Evolutionary conservation across 2,888 invertebrate genomes (phyloP).

Genomic region (Seladonia tumulorum): DNA sequence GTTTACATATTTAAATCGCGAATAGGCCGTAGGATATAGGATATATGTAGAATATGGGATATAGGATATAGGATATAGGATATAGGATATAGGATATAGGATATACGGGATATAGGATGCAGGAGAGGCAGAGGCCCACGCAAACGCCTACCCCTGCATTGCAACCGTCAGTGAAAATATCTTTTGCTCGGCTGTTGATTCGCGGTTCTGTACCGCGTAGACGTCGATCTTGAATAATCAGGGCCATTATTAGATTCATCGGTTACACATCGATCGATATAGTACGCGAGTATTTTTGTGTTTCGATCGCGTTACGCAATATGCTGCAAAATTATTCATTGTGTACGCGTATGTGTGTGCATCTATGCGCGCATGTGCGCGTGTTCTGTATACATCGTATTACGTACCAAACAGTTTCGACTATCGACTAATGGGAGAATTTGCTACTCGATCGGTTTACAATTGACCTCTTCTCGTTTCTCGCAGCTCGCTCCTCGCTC

Average conservation of each 20-base stretch:
- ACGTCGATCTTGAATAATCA: conserved; percentile 62
- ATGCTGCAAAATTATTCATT: conserved; percentile 27
- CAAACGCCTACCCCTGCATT: conserved; percentile 53
- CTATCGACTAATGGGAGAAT: background rate
- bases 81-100: background rate
- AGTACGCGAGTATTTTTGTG: conserved; percentile 43
- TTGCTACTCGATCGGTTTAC: conserved; percentile 1
- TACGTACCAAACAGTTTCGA: background rate
- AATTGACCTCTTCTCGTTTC: background rate
- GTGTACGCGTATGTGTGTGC: background rate
- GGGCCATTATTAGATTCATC: conserved; percentile 59
- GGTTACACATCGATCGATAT: conserved; percentile 61
- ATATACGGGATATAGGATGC: background rate
- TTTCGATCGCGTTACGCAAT: conserved; percentile 35
- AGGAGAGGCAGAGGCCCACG: conserved; percentile 58
- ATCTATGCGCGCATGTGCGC: background rate
- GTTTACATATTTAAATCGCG: conserved; percentile 70
- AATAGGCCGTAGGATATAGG: conserved; percentile 27
- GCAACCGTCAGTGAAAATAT: conserved; percentile 44
- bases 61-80: background rate
- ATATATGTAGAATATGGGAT: no score
- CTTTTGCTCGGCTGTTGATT: conserved; percentile 44
- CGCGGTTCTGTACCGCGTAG: conserved; percentile 33
- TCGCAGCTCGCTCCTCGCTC: no score
- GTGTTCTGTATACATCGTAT: background rate